phyloP scores from a whole-genome alignment of 2,888 invertebrate genomes.

The Sclerodermus sp. region DNA sequence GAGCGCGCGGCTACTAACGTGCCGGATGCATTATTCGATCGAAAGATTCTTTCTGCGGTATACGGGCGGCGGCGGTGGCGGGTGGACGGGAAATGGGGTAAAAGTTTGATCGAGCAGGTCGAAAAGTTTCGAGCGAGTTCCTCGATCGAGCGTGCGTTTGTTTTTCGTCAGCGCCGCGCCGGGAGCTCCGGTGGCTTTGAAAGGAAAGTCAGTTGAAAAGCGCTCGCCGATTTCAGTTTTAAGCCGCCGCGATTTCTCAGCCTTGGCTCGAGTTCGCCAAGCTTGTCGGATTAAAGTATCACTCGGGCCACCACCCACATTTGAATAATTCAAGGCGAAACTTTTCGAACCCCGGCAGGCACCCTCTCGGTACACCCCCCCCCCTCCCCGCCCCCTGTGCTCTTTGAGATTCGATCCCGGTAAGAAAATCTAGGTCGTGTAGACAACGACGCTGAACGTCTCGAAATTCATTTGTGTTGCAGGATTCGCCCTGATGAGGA shows the following conservation, averaged over 20 bases:
- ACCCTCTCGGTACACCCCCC: constrained; percentile 10
- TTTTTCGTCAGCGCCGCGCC: constrained; percentile 26
- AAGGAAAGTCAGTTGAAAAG: constrained; percentile 45
- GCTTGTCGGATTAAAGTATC: constrained; percentile 54
- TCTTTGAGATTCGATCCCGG: neutral
- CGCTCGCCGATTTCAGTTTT: constrained; percentile 26
- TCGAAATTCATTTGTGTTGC: constrained; percentile 54
- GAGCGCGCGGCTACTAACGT: no score
- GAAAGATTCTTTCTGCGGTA: no score
- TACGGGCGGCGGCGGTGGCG: neutral
- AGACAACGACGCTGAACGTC: constrained; percentile 7
- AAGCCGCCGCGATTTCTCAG: constrained; percentile 15
- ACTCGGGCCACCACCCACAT: constrained; percentile 40
- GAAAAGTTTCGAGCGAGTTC: constrained; percentile 12
- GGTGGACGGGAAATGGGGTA: neutral
- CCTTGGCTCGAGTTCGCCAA: no score
- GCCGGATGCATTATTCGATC: no score
- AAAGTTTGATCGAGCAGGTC: constrained; percentile 4
- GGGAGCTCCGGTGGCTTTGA: constrained; percentile 35
- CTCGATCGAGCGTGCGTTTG: constrained; percentile 29
- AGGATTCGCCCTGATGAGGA: constrained; percentile 90
- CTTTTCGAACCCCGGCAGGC: constrained; percentile 37
- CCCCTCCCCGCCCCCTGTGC: neutral
- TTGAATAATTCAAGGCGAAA: constrained; percentile 55
- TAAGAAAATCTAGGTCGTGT: neutral